A percentile compares a stretch with the other conserved stretches of the same genome.
Evolutionary conservation across 2,797 vertebrate species (phyloP).

Genomic region (Ptychobarbus kaznakovi): DNA sequence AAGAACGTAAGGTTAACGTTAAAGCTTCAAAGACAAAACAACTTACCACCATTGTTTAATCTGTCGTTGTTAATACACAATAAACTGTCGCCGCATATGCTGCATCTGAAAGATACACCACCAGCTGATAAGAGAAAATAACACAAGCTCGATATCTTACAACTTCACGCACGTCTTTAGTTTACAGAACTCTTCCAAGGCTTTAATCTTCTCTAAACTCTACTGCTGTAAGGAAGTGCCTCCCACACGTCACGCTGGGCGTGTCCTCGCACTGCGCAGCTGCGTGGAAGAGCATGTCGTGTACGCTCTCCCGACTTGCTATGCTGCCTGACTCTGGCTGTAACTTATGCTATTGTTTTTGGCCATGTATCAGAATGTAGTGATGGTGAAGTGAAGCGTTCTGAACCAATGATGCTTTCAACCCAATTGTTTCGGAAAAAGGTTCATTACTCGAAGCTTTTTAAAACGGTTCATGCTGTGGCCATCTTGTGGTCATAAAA

Average conservation of each 20-base stretch:
- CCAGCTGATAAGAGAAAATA: not conserved
- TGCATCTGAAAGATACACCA: slow-evolving; percentile 42
- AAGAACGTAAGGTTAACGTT: not conserved
- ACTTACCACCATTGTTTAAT: slow-evolving; percentile 43
- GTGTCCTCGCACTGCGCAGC: slow-evolving; percentile 5
- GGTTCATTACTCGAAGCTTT: too few species aligned
- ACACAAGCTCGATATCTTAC: not conserved
- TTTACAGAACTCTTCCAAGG: not conserved
- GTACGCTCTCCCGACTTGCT: not conserved
- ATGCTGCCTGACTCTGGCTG: not conserved
- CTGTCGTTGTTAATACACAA: slow-evolving; percentile 1
- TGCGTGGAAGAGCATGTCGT: accelerated
- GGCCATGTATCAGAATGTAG: not conserved
- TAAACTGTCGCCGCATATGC: slow-evolving; percentile 2
- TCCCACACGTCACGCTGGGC: not conserved
- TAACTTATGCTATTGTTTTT: not conserved
- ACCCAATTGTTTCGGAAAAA: too few species aligned
- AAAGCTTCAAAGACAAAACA: not conserved
- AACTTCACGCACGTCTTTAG: not conserved
- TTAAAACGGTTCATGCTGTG: too few species aligned
- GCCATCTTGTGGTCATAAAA: too few species aligned
- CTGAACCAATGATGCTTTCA: too few species aligned
- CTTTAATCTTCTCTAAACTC: not conserved
- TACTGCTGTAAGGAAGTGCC: not conserved
- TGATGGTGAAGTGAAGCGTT: too few species aligned